phyloP scores from a whole-genome alignment of 2,113 vertebrate genomes.

The Semnopithecus entellus region DNA sequence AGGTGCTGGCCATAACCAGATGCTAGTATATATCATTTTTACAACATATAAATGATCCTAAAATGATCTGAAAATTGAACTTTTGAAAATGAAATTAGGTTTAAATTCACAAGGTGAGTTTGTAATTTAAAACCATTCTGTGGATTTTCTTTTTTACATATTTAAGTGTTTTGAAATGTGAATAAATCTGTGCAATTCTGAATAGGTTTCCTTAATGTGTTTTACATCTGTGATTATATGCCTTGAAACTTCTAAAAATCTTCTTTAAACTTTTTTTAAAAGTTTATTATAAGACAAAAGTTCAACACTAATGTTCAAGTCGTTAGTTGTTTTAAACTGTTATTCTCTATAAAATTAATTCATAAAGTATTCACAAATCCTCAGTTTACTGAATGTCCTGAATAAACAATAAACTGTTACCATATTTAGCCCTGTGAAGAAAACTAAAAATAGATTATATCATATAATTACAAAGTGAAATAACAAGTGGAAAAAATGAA shows the following conservation, averaged over 20 bases:
- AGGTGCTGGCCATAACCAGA: background rate
- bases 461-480: slow-evolving; percentile 19
- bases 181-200: background rate
- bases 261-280: slow-evolving; percentile 36
- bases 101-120: slow-evolving; percentile 34
- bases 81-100: slow-evolving; percentile 50
- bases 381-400: background rate
- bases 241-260: background rate
- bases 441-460: background rate
- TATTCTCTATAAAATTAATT: slow-evolving; percentile 31
- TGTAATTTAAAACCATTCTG: slow-evolving; percentile 37
- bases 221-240: background rate
- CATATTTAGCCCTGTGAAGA: background rate
- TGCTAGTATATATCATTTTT: background rate
- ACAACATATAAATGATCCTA: background rate
- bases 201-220: slow-evolving; percentile 17
- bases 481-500: background rate
- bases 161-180: slow-evolving; percentile 19
- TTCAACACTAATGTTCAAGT: background rate
- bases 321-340: background rate
- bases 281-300: background rate
- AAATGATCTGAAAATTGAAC: slow-evolving; percentile 20
- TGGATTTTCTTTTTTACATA: background rate
- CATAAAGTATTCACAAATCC: slow-evolving; percentile 29
- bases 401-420: slow-evolving; percentile 14